Base-by-base conservation (phyloP, 2,113 vertebrate species). In the Callocephalon fimbriatum region DNA sequence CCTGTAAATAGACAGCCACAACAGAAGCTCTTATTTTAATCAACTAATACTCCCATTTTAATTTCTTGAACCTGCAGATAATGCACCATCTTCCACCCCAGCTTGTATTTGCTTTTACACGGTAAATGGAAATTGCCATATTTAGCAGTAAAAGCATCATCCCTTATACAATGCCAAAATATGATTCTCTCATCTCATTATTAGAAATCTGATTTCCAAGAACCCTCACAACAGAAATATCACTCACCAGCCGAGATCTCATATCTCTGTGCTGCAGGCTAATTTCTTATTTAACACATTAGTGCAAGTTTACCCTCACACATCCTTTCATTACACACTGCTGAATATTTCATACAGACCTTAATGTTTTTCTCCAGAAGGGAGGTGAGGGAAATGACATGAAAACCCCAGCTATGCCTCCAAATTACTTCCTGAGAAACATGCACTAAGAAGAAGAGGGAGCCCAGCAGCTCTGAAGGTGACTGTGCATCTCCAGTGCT, bases 401-500 rank as follows among this genome's bases (percentile, higher is more conserved):
- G 35, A 38, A 90, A 71, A 44, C 23, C 37, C 40, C 20, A n/a
- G 17, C 37, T 17, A 3, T 7, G 25, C 51, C 26, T 50, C 37
- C 23, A 14, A 22, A 25, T 31, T 16, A 58, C 45, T 47, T 17
- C 31, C 53, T 25, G 38, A 63, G 53, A 67, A 45, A 53, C 0
- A 0, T 3, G 14, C 15, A 12, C 26, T 21, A 8, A 18, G 27
- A 40, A 37, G 22, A 42, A 20, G 1, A 13, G 37, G 86, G 37
- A 59, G 23, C 10, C 6, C 32, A 53, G 68, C 44, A 73, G 42
- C 63, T 31, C 66, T 2, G 74, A 21, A 32, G 15, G 53, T 37
- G 11, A n/a, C 15, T 5, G 2, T 2, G 3, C 4, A 9, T 18
- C 50, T 12, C 40, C 45, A 35, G n/a, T 1, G 1, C 65, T 54